A percentile compares a stretch with the other conserved stretches of the same genome.
Conservation (phyloP, 2,113 vertebrate genomes). For the Colossoma macropomum region DNA sequence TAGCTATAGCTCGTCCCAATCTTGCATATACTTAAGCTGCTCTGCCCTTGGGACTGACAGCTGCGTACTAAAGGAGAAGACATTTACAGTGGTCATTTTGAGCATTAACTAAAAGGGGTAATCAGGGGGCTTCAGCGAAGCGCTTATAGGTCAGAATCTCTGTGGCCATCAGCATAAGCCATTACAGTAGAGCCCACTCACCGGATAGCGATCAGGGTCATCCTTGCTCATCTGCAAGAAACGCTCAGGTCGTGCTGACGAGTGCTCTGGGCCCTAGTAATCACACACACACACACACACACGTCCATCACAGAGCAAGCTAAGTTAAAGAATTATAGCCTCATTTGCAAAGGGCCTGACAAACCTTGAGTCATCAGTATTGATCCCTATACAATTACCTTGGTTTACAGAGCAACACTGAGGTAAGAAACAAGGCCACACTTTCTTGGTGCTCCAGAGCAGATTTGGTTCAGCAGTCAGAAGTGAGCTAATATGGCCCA, state of each 20-base stretch:
- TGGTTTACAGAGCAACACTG: slow-evolving; percentile 19
- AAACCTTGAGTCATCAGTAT: slow-evolving; percentile 53
- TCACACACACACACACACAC: background rate
- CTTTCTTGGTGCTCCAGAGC: slow-evolving; percentile 4
- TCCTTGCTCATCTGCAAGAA: slow-evolving; percentile 96
- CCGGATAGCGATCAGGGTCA: slow-evolving; percentile 87
- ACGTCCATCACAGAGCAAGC: slow-evolving; percentile 18
- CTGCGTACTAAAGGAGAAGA: slow-evolving; percentile 43
- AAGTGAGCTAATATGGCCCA: slow-evolving; percentile 5
- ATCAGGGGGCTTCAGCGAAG: slow-evolving; percentile 52
- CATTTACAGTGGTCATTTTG: slow-evolving; percentile 61
- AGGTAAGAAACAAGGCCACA: slow-evolving; percentile 9
- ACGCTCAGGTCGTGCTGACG: slow-evolving; percentile 87
- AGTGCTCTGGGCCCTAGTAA: slow-evolving; percentile 88
- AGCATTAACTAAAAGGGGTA: slow-evolving; percentile 53
- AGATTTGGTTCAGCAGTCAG: slow-evolving; percentile 30
- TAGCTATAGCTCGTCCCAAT: background rate
- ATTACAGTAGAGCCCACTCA: slow-evolving; percentile 68
- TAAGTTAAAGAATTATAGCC: slow-evolving; percentile 46
- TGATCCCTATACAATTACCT: slow-evolving; percentile 46
- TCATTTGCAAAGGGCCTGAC: slow-evolving; percentile 43
- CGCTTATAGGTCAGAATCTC: slow-evolving; percentile 30
- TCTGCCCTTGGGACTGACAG: slow-evolving; percentile 37
- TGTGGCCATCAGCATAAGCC: slow-evolving; percentile 35
- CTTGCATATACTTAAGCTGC: slow-evolving; percentile 22